phyloP scores from a whole-genome alignment of 2,797 vertebrate species.

The Champsocephalus esox region DNA sequence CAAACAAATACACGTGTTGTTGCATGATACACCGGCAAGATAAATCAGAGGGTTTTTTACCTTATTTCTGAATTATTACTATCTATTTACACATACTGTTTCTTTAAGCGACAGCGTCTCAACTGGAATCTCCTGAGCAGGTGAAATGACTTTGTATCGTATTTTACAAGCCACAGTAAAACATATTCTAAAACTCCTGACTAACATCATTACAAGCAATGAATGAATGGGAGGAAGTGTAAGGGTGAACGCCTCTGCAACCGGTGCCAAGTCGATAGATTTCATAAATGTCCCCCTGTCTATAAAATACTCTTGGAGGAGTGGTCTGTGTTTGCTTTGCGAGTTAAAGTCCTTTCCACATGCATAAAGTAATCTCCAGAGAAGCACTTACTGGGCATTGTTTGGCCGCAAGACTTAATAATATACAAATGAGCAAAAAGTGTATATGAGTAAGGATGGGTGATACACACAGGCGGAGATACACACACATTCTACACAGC shows the following conservation, averaged over 20 bases:
- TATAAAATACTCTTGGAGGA: constrained; percentile 61
- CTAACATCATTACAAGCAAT: constrained; percentile 50
- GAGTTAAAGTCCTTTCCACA: constrained; percentile 61
- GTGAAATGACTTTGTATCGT: constrained; percentile 23
- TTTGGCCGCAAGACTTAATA: constrained; percentile 83
- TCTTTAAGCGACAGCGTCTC: background rate
- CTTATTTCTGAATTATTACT: background rate
- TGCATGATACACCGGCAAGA: no score
- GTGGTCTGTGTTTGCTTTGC: constrained; percentile 52
- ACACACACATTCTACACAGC: constrained; percentile 73
- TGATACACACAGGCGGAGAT: constrained; percentile 56
- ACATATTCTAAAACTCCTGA: constrained; percentile 40
- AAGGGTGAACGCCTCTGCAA: constrained; percentile 53
- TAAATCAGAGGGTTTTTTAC: no score
- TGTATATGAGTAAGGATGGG: constrained; percentile 61
- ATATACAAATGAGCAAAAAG: constrained; percentile 80
- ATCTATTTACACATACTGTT: background rate
- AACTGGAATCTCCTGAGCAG: constrained; percentile 20
- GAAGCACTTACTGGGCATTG: constrained; percentile 75
- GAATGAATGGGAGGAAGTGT: constrained; percentile 37
- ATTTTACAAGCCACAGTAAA: constrained; percentile 53
- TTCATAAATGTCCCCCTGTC: constrained; percentile 67
- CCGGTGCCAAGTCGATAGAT: constrained; percentile 64
- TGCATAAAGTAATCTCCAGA: constrained; percentile 71
- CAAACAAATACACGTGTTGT: no score